A percentile compares a stretch with the other conserved stretches of the same genome.
These are phyloP conservation scores for Caradrina kadenii DNA, from an alignment of 2,888 invertebrate species.

Conservation along the genomic window DNA sequence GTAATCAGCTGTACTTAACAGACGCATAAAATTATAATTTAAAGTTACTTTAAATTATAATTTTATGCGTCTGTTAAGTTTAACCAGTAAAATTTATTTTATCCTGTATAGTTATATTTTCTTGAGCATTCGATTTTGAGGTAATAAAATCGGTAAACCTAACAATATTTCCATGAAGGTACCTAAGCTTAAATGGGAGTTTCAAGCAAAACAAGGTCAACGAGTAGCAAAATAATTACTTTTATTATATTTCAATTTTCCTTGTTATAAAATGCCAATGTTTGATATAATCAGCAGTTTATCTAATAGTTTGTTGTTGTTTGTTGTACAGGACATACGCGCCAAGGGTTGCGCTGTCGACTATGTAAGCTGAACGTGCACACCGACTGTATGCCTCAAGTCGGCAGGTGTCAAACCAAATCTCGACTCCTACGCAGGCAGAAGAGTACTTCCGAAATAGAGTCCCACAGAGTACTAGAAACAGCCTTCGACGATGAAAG, in stretches of 20 bases:
- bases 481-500: slow-evolving; percentile 94
- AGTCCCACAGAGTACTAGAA: slow-evolving; percentile 92
- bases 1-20: background rate
- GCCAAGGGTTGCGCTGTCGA: slow-evolving; percentile 97
- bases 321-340: slow-evolving; percentile 93
- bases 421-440: slow-evolving; percentile 95
- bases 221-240: too few species aligned
- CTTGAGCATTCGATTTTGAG: too few species aligned
- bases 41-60: too few species aligned
- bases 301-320: background rate
- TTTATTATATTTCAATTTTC: too few species aligned
- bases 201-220: too few species aligned
- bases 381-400: slow-evolving; percentile 96
- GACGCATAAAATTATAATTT: too few species aligned
- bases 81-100: too few species aligned
- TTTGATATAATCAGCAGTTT: background rate
- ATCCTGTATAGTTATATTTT: too few species aligned
- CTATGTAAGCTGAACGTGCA: slow-evolving; percentile 98
- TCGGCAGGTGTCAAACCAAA: slow-evolving; percentile 96
- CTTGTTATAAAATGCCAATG: background rate
- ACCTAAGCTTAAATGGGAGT: too few species aligned
- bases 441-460: slow-evolving; percentile 96
- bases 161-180: too few species aligned
- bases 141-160: too few species aligned
- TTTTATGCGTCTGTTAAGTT: too few species aligned